Conservation (phyloP, 2,888 invertebrate species). For the Stenurella melanura region DNA sequence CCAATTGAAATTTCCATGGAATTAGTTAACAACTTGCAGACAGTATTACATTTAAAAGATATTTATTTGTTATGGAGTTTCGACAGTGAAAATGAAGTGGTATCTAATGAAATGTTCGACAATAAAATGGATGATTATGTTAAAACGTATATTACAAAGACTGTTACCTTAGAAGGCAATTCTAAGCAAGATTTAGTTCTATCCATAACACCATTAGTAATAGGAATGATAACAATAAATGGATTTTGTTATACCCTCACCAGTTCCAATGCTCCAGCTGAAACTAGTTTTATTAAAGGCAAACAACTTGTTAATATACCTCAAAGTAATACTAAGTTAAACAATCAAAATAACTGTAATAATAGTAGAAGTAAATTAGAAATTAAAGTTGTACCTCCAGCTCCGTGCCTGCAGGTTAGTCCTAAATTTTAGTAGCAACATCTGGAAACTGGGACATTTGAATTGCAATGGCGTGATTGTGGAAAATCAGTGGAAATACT, state of each 20-base stretch:
- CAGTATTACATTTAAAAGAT: conserved; percentile 81
- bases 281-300: conserved; percentile 76
- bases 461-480: too few relatives aligned
- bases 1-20: conserved; percentile 86
- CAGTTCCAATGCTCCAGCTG: conserved; percentile 64
- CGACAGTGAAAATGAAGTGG: conserved; percentile 71
- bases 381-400: conserved; percentile 84
- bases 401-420: conserved; percentile 87
- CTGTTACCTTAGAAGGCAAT: conserved; percentile 77
- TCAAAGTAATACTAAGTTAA: conserved; percentile 41
- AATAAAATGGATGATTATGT: conserved; percentile 72
- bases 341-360: conserved; percentile 39
- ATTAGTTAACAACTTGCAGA: conserved; percentile 85
- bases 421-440: not conserved
- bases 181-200: conserved; percentile 80
- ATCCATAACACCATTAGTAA: conserved; percentile 82
- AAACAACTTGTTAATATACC: conserved; percentile 77
- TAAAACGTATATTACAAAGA: conserved; percentile 77
- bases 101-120: conserved; percentile 69
- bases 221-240: conserved; percentile 83
- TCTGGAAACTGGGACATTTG: not conserved
- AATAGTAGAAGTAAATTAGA: conserved; percentile 82
- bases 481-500: too few relatives aligned
- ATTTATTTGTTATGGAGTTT: conserved; percentile 85
- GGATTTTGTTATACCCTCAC: conserved; percentile 77